phyloP scores from a whole-genome alignment of 37 sponge, comb jelly and placozoan genomes.

The Axinella damicornis region DNA sequence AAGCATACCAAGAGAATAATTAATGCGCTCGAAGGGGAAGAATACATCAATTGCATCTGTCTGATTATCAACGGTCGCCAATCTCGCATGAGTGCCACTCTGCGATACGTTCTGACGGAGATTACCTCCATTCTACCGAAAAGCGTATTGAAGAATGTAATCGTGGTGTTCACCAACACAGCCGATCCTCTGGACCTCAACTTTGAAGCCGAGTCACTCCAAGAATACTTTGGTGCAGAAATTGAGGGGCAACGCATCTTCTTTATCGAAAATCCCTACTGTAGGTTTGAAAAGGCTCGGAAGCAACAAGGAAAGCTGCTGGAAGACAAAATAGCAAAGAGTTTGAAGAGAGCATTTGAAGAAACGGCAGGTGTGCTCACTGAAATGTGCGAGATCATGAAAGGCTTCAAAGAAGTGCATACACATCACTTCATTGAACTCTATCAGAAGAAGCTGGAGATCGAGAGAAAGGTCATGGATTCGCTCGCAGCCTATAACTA shows the following conservation, averaged over 20 bases:
- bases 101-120: slow-evolving; percentile 43
- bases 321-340: not conserved
- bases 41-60: slow-evolving; percentile 46
- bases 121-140: slow-evolving; percentile 49
- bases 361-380: not conserved
- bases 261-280: slow-evolving; percentile 64
- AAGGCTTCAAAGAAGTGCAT: not conserved
- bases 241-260: slow-evolving; percentile 2
- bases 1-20: slow-evolving; percentile 29
- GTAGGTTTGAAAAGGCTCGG: slow-evolving; percentile 37
- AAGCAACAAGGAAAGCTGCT: not conserved
- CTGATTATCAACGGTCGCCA: slow-evolving; percentile 45
- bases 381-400: not conserved
- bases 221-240: slow-evolving; percentile 25
- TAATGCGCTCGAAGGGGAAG: slow-evolving; percentile 3
- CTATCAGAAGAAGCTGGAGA: slow-evolving; percentile 27
- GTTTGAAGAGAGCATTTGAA: not conserved
- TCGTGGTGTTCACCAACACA: slow-evolving; percentile 52
- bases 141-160: slow-evolving; percentile 21
- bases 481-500: slow-evolving; percentile 10
- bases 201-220: slow-evolving; percentile 26
- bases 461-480: slow-evolving; percentile 14
- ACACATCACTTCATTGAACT: slow-evolving; percentile 21
- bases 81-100: slow-evolving; percentile 9
- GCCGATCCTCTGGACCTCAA: not conserved